Percentiles rank a stretch among this genome's conserved stretches.
These are phyloP conservation scores for Limanda limanda DNA, from an alignment of 2,113 vertebrate species.

Conservation along the genomic window DNA sequence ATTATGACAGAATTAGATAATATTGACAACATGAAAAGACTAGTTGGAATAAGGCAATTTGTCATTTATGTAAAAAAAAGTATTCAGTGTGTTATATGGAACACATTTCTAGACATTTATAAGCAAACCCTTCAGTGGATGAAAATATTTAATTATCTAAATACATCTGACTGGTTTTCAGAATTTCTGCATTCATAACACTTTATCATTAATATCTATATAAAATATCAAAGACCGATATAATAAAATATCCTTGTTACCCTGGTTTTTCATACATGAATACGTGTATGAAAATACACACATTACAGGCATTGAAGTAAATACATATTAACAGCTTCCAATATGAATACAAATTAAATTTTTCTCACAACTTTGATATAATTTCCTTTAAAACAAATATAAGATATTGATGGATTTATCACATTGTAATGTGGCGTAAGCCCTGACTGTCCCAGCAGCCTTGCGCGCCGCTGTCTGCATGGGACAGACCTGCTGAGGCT, in stretches of 20 bases:
- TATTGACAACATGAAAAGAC: slow-evolving; percentile 8
- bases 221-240: neutral
- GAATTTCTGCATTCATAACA: neutral
- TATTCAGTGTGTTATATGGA: slow-evolving; percentile 6
- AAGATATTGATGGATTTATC: slow-evolving; percentile 8
- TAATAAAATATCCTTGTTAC: neutral
- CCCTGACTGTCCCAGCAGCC: slow-evolving; percentile 53
- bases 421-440: slow-evolving; percentile 18
- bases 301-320: neutral
- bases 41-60: slow-evolving; percentile 29
- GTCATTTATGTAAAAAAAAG: slow-evolving; percentile 9
- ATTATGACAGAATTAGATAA: slow-evolving; percentile 11
- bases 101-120: neutral
- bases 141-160: slow-evolving; percentile 9
- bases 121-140: neutral
- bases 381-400: slow-evolving; percentile 24
- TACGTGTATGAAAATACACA: neutral
- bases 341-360: neutral
- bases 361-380: too few species aligned
- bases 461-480: slow-evolving; percentile 48
- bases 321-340: slow-evolving; percentile 2
- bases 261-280: neutral
- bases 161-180: neutral
- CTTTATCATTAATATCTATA: neutral
- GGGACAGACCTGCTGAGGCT: slow-evolving; percentile 54